Conservation (phyloP, 1,140 invertebrate species). For the Drosophila lowei region DNA sequence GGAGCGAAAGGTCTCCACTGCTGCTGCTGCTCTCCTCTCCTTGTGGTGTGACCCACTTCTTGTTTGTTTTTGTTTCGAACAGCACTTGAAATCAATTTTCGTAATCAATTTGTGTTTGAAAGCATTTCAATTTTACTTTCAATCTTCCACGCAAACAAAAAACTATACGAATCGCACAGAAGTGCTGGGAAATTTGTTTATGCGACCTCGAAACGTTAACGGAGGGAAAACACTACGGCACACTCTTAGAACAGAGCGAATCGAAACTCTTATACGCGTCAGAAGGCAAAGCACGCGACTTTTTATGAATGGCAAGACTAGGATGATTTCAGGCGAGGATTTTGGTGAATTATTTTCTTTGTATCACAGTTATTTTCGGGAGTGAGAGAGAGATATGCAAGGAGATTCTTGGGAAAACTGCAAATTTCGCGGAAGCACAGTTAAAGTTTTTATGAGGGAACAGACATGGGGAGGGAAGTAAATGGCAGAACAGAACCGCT, state of each 20-base stretch:
- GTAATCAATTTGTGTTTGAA: conserved; percentile 67
- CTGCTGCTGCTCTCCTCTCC: neutral
- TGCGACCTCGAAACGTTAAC: conserved; percentile 46
- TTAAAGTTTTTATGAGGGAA: conserved; percentile 35
- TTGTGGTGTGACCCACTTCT: conserved; percentile 59
- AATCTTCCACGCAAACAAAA: conserved; percentile 20
- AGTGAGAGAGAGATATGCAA: conserved; percentile 2
- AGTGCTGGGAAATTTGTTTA: conserved; percentile 35
- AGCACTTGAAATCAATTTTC: conserved; percentile 74
- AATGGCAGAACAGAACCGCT: conserved; percentile 34
- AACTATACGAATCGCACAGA: conserved; percentile 9
- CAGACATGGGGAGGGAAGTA: conserved; percentile 39
- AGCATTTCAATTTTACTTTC: conserved; percentile 63
- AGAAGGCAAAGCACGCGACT: conserved; percentile 39
- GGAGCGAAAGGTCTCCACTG: neutral
- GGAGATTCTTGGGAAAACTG: conserved; percentile 32
- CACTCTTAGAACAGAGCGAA: conserved; percentile 29
- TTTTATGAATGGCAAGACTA: conserved; percentile 47
- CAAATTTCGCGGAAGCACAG: conserved; percentile 62
- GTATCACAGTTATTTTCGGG: conserved; percentile 58
- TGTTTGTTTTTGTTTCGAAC: conserved; percentile 17
- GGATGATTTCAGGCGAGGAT: conserved; percentile 9
- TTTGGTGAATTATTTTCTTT: conserved; percentile 9
- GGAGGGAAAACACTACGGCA: conserved; percentile 29
- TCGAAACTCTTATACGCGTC: conserved; percentile 45